Percentiles rank a stretch among this genome's conserved stretches.
These are phyloP conservation scores for Podarcis raffonei DNA, from an alignment of 2,113 vertebrate genomes.

Conservation along the genomic window DNA sequence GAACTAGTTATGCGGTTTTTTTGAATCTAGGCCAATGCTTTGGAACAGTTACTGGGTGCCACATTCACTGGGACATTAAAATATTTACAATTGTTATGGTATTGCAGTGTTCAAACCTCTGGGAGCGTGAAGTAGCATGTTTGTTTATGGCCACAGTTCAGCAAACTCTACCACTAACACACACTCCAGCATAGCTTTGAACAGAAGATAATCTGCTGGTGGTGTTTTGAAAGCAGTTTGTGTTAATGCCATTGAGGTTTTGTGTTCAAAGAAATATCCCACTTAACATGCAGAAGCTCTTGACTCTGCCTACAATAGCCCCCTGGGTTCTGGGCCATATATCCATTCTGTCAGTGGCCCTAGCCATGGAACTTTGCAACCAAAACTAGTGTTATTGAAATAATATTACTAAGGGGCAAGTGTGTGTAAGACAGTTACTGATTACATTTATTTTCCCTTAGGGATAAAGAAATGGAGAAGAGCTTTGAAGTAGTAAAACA, in stretches of 20 bases:
- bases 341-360: neutral
- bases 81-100: neutral
- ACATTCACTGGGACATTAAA: too few species aligned
- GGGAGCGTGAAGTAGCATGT: neutral
- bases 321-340: neutral
- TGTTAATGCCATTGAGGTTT: neutral
- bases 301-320: neutral
- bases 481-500: slow-evolving; percentile 98
- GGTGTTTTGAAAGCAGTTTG: neutral
- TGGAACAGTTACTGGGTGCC: neutral
- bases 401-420: slow-evolving; percentile 29
- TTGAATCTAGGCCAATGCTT: neutral
- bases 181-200: neutral
- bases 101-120: neutral
- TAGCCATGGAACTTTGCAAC: neutral
- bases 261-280: neutral
- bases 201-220: neutral
- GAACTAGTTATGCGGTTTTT: neutral
- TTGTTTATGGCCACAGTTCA: neutral
- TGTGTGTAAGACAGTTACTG: slow-evolving; percentile 75
- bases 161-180: neutral
- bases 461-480: slow-evolving; percentile 98
- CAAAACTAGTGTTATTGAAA: slow-evolving; percentile 17
- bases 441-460: slow-evolving; percentile 85
- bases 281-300: neutral